Percentiles rank a stretch among this genome's conserved stretches.
phyloP scores from a whole-genome alignment of 1,140 invertebrate genomes.

The Apis laboriosa region DNA sequence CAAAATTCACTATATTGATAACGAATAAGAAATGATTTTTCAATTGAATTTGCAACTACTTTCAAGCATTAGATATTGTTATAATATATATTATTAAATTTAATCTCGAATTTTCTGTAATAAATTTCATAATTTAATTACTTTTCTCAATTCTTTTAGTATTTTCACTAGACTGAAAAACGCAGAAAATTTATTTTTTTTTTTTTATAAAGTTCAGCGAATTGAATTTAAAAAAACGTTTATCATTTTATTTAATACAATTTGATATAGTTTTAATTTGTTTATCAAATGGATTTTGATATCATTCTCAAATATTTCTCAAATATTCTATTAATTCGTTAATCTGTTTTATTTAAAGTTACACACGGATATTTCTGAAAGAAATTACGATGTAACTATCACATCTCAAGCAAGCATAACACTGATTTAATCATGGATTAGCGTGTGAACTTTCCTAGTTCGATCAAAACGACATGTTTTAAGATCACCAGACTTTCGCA shows the following conservation, averaged over 20 bases:
- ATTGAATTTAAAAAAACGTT: neutral
- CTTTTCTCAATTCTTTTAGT: neutral
- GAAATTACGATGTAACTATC: neutral
- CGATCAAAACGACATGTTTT: slow-evolving; percentile 17
- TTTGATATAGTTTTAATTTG: neutral
- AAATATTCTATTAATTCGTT: neutral
- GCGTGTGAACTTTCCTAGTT: slow-evolving; percentile 12
- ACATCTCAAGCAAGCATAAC: too few relatives aligned
- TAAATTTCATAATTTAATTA: neutral
- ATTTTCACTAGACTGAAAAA: neutral
- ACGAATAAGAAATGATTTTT: slow-evolving; percentile 1
- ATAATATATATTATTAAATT: too few relatives aligned
- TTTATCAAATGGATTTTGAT: neutral
- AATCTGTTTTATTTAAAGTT: neutral
- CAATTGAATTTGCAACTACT: slow-evolving; percentile 4
- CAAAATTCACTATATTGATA: too few relatives aligned
- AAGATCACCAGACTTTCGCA: neutral
- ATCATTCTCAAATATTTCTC: neutral
- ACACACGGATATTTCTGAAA: neutral
- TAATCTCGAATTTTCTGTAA: neutral
- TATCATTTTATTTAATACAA: neutral
- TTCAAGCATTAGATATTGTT: slow-evolving; percentile 9
- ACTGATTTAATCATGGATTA: slow-evolving; percentile 14
- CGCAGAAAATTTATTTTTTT: neutral
- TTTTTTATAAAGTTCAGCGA: too few relatives aligned